phyloP scores from a whole-genome alignment of 1,140 invertebrate species.

The Teleogryllus occipitalis region DNA sequence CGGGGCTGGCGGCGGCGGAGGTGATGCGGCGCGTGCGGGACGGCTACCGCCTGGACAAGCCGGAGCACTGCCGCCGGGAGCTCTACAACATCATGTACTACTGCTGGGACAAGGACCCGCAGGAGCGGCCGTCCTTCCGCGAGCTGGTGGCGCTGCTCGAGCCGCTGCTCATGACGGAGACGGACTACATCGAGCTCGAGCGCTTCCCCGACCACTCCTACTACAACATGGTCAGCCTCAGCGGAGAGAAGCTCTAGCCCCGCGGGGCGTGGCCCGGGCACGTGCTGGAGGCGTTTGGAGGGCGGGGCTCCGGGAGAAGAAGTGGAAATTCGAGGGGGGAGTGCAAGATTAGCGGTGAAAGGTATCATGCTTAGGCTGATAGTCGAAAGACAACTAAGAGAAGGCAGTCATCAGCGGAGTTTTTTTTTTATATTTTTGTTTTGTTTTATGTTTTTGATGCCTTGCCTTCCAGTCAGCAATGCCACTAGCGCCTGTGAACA shows the following conservation, averaged over 20 bases:
- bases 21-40: constrained; percentile 63
- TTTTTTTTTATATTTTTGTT: no score
- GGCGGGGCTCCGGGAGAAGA: no score
- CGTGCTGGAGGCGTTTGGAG: no score
- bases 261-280: background rate
- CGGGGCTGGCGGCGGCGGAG: constrained; percentile 72
- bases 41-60: constrained; percentile 69
- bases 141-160: constrained; percentile 73
- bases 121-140: constrained; percentile 64
- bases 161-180: constrained; percentile 73
- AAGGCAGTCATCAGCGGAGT: no score
- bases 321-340: no score
- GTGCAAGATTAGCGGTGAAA: no score
- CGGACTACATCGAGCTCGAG: constrained; percentile 87
- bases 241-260: constrained; percentile 67
- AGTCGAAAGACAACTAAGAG: no score
- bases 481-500: no score
- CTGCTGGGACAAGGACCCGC: constrained; percentile 79
- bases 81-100: constrained; percentile 92
- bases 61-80: constrained; percentile 79
- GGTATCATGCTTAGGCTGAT: no score
- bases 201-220: constrained; percentile 89
- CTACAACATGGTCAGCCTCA: constrained; percentile 80
- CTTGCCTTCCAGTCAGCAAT: no score
- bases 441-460: no score